Conservation (phyloP, 1,140 invertebrate genomes). For the Plutomurus gul region DNA sequence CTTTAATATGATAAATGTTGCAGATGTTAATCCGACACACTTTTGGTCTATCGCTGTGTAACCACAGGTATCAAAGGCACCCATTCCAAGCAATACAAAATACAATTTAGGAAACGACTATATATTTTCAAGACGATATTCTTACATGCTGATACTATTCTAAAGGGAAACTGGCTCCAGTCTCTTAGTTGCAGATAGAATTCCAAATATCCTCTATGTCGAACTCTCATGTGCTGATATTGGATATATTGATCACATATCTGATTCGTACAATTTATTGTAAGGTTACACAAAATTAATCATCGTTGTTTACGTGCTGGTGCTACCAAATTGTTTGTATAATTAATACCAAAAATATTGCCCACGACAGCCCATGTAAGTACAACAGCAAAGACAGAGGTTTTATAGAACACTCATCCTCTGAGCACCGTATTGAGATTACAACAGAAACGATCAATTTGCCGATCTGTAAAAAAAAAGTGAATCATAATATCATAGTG, state of each 20-base stretch:
- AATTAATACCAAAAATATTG: constrained; percentile 44
- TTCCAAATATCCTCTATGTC: constrained; percentile 49
- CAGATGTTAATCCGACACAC: background rate
- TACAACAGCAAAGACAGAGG: constrained; percentile 48
- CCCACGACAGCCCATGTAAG: constrained; percentile 46
- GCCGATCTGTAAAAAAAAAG: constrained; percentile 3
- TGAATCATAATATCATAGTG: background rate
- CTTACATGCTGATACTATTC: constrained; percentile 51
- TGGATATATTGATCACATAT: constrained; percentile 52
- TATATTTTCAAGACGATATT: background rate
- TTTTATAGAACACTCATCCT: constrained; percentile 14
- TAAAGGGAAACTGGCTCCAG: constrained; percentile 50
- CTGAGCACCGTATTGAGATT: constrained; percentile 23
- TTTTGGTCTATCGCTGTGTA: too few species aligned
- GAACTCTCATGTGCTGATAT: constrained; percentile 49
- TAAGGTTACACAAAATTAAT: background rate
- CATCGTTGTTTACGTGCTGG: background rate
- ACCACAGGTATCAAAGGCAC: background rate
- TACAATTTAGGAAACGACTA: too few species aligned
- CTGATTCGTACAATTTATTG: constrained; percentile 18
- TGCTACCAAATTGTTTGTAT: background rate
- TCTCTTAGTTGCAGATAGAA: constrained; percentile 45
- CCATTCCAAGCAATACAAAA: background rate
- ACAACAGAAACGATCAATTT: constrained; percentile 35
- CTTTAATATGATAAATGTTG: too few species aligned